Evolutionary conservation across 1,140 invertebrate species (phyloP).

Genomic region (Pseudomyrmex gracilis): DNA sequence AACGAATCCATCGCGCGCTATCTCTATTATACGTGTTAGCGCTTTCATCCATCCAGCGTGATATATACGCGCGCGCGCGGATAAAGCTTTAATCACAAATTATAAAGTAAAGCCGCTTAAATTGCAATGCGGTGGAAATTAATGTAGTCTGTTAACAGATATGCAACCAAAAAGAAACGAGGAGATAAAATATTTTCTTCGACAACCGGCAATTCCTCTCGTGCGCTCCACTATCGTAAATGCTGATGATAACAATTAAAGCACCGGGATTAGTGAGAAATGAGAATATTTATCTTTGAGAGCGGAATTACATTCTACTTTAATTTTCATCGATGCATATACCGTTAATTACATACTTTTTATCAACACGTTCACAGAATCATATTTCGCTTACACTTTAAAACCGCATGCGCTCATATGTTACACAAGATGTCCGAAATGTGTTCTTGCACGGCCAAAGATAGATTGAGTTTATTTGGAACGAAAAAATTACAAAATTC

Average conservation of each 20-base stretch:
- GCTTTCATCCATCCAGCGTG: constrained; percentile 11
- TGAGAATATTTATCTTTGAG: too few relatives aligned
- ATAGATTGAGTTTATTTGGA: too few relatives aligned
- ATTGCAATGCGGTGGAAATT: constrained; percentile 48
- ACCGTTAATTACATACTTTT: background rate
- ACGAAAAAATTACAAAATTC: too few relatives aligned
- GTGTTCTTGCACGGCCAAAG: too few relatives aligned
- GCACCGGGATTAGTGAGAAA: too few relatives aligned
- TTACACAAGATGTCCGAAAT: too few relatives aligned
- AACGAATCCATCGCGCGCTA: constrained; percentile 40
- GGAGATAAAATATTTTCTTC: constrained; percentile 38
- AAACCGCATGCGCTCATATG: too few relatives aligned
- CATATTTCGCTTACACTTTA: background rate
- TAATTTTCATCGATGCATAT: background rate
- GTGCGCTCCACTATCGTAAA: background rate
- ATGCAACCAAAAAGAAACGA: background rate
- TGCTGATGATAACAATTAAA: background rate
- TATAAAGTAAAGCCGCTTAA: constrained; percentile 51
- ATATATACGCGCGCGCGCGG: constrained; percentile 22
- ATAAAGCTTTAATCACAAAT: constrained; percentile 58
- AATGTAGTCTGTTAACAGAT: constrained; percentile 38
- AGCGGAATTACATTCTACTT: background rate
- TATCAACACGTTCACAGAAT: background rate
- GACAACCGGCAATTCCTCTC: background rate
- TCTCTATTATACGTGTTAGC: constrained; percentile 34